A percentile compares a stretch with the other conserved stretches of the same genome.
Conservation (phyloP, 2,113 vertebrate species). For the Psammodynastes pulverulentus region DNA sequence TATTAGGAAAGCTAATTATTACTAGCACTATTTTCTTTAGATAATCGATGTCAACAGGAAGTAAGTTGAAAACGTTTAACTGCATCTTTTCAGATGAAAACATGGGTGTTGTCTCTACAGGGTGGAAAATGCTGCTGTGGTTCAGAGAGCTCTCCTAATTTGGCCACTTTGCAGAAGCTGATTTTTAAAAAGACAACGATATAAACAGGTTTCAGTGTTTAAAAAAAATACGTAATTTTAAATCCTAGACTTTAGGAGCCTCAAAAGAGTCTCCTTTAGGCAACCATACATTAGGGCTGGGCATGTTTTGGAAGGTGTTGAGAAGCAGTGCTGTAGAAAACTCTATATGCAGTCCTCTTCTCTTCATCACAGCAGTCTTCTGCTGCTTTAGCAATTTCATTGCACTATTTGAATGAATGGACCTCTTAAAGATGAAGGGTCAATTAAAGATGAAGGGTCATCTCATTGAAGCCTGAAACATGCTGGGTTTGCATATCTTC, state of each 20-base stretch:
- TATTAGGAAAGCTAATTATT: neutral
- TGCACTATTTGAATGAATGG: neutral
- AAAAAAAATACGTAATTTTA: neutral
- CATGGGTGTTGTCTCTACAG: neutral
- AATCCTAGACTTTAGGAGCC: neutral
- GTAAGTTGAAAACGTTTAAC: neutral
- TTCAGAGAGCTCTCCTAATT: neutral
- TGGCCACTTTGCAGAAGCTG: neutral
- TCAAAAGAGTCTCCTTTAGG: neutral
- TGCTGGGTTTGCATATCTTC: neutral
- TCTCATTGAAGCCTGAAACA: neutral
- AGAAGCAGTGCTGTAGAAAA: neutral
- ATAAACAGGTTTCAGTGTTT: neutral
- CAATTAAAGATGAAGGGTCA: no score
- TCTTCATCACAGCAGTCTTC: neutral
- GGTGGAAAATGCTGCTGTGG: neutral
- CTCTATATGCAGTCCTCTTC: neutral
- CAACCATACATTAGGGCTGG: neutral
- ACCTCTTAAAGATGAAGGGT: neutral
- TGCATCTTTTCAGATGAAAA: neutral
- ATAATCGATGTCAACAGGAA: neutral
- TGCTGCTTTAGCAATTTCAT: neutral
- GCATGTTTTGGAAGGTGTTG: neutral
- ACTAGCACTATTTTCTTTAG: neutral
- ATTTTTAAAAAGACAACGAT: neutral